phyloP scores from a whole-genome alignment of 2,113 vertebrate species.

The Leptodactylus fuscus region DNA sequence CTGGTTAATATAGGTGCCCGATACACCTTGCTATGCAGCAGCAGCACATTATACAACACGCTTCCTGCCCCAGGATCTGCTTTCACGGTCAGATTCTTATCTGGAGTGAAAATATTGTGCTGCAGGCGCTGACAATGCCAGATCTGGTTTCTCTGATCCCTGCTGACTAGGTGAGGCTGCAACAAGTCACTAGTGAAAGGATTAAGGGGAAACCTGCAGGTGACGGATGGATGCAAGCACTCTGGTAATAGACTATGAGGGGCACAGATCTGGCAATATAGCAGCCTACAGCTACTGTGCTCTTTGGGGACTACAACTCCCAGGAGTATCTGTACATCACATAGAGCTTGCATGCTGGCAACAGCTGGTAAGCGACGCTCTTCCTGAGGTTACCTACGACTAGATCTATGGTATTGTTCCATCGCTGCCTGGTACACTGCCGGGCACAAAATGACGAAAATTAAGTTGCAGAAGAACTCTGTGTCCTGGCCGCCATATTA shows the following conservation, averaged over 20 bases:
- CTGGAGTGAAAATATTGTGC: conserved; percentile 42
- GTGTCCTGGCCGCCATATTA: background rate
- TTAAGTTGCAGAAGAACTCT: background rate
- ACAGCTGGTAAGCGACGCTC: background rate
- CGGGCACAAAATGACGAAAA: background rate
- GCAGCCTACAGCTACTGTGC: background rate
- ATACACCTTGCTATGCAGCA: background rate
- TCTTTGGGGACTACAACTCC: background rate
- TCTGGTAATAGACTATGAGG: no score
- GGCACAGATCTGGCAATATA: no score
- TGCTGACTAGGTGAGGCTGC: background rate
- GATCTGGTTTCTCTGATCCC: conserved; percentile 28
- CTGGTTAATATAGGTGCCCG: no score
- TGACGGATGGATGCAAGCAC: no score
- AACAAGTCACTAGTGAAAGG: background rate
- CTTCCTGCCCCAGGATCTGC: background rate
- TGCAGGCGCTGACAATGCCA: background rate
- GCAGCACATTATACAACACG: no score
- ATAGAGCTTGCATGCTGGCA: background rate
- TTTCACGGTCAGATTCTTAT: conserved; percentile 54
- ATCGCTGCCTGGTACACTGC: background rate
- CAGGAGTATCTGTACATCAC: background rate
- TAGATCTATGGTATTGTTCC: background rate
- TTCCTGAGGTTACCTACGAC: background rate
- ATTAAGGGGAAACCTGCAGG: background rate